phyloP scores from a whole-genome alignment of 2,113 vertebrate genomes.

The Nothoprocta perdicaria region DNA sequence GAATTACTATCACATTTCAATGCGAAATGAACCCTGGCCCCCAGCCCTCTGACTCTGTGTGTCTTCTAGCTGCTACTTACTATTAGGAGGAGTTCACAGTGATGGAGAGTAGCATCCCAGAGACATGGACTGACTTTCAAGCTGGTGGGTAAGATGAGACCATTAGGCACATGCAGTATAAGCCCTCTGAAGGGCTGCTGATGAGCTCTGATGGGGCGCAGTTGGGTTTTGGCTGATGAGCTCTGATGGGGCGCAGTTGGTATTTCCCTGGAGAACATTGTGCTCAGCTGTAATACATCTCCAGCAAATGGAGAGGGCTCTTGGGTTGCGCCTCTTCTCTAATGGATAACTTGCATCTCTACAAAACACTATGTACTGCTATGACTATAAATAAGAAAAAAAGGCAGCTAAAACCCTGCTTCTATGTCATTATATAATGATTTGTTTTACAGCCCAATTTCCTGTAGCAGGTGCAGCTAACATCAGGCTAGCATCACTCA shows the following conservation, averaged over 20 bases:
- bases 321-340: not conserved
- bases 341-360: not conserved
- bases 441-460: not conserved
- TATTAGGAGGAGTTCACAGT: not conserved
- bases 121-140: not conserved
- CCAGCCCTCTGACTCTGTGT: not conserved
- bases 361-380: not conserved
- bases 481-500: not conserved
- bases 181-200: not conserved
- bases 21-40: not conserved
- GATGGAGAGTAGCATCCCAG: not conserved
- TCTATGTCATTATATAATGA: not conserved
- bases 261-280: fast-evolving
- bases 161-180: not conserved
- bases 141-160: not conserved
- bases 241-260: not conserved
- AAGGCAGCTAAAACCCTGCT: not conserved
- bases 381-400: not conserved
- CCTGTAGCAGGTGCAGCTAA: not conserved
- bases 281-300: not conserved
- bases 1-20: not conserved
- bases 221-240: not conserved
- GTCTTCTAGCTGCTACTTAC: not conserved
- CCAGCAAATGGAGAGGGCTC: not conserved
- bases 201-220: not conserved